Percentiles rank a stretch among this genome's conserved stretches.
Conservation (phyloP, 2,113 vertebrate species). For the Octodon degus region DNA sequence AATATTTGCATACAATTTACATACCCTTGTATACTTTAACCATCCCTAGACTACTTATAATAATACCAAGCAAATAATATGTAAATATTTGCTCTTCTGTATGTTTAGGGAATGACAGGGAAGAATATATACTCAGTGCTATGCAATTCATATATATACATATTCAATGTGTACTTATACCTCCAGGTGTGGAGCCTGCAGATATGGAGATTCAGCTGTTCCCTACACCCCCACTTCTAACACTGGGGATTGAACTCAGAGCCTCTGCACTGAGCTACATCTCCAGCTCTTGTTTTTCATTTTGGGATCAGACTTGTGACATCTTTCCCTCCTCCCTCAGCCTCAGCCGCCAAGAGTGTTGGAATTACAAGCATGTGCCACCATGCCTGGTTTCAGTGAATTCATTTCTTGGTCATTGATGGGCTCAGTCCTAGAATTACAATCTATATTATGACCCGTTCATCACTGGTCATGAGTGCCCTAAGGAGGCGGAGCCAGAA, state of each 20-base stretch:
- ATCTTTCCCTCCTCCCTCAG: background rate
- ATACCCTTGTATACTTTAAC: background rate
- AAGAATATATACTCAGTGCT: background rate
- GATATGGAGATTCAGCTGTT: background rate
- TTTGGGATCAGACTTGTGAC: background rate
- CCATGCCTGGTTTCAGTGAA: background rate
- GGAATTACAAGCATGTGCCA: background rate
- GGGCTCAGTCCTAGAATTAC: background rate
- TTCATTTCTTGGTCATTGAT: background rate
- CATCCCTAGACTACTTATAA: background rate
- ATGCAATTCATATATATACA: background rate
- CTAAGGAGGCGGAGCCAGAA: background rate
- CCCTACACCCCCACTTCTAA: fast-evolving
- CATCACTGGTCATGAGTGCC: background rate
- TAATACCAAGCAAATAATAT: no score
- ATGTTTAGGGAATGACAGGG: background rate
- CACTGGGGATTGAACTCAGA: background rate
- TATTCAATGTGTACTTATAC: background rate
- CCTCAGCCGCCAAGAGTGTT: background rate
- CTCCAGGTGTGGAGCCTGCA: background rate
- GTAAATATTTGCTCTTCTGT: background rate
- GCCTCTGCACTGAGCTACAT: background rate
- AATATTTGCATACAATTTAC: background rate
- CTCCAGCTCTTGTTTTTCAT: background rate
- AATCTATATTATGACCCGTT: background rate